Percentiles rank a stretch among this genome's conserved stretches.
Evolutionary conservation across 2,888 invertebrate genomes (phyloP).

Genomic region (Ophion ellenae): DNA sequence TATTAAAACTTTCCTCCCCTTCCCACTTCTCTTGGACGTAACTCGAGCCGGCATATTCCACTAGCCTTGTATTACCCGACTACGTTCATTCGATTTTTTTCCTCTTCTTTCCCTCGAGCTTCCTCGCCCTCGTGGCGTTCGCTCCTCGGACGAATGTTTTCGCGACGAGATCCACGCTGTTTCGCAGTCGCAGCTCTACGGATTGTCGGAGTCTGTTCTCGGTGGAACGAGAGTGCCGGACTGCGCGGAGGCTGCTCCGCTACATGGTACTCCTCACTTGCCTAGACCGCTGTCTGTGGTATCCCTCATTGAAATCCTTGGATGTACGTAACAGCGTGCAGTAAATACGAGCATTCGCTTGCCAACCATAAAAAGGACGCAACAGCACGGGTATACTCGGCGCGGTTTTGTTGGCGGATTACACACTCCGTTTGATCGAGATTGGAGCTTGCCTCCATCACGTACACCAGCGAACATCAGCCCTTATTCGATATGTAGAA

Average conservation of each 20-base stretch:
- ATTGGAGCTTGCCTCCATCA: slow-evolving; percentile 35
- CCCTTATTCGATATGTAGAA: slow-evolving; percentile 34
- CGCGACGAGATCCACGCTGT: slow-evolving; percentile 56
- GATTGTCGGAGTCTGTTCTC: slow-evolving; percentile 31
- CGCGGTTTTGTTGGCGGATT: slow-evolving; percentile 62
- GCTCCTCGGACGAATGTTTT: slow-evolving; percentile 57
- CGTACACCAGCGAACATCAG: slow-evolving; percentile 8
- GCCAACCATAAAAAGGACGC: slow-evolving; percentile 67
- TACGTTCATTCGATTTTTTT: slow-evolving; percentile 48
- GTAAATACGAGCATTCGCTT: slow-evolving; percentile 69
- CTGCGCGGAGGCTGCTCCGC: slow-evolving; percentile 29
- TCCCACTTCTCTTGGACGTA: slow-evolving; percentile 56
- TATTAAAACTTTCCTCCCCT: slow-evolving; percentile 56
- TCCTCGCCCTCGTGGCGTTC: slow-evolving; percentile 22
- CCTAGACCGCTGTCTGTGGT: slow-evolving; percentile 34
- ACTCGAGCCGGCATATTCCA: slow-evolving; percentile 66
- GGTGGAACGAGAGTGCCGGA: slow-evolving; percentile 18
- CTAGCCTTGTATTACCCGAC: slow-evolving; percentile 64
- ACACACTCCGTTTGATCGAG: slow-evolving; percentile 42
- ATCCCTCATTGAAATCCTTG: slow-evolving; percentile 60
- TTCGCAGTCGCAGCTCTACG: slow-evolving; percentile 22
- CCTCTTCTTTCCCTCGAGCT: slow-evolving; percentile 15
- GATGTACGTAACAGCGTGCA: slow-evolving; percentile 43
- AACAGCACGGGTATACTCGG: slow-evolving; percentile 66
- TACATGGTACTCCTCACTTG: slow-evolving; percentile 33